Percentiles rank a stretch among this genome's conserved stretches.
phyloP scores from a whole-genome alignment of 1,140 invertebrate genomes.

The Amyelois transitella region DNA sequence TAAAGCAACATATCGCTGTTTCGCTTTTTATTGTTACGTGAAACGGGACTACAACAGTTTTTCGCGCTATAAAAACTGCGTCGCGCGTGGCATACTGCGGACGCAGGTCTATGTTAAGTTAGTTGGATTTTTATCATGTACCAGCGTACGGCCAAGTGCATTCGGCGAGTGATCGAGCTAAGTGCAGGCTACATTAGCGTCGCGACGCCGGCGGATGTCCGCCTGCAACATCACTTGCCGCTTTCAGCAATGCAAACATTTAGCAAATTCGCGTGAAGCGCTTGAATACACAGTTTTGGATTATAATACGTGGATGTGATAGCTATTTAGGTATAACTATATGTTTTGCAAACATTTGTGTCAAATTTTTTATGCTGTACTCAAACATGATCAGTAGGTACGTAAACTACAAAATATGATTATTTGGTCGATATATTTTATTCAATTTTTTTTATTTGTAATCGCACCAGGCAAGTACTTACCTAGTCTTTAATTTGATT shows the following conservation, averaged over 20 bases:
- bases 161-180: constrained; percentile 1
- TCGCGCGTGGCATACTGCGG: neutral
- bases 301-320: neutral
- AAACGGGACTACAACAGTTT: no score
- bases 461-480: no score
- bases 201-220: constrained; percentile 2
- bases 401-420: no score
- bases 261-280: neutral
- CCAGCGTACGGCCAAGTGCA: neutral
- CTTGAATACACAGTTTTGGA: neutral
- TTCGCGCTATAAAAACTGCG: neutral
- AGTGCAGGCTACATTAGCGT: neutral
- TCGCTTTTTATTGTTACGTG: no score
- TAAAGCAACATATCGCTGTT: no score
- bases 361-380: neutral
- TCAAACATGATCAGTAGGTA: no score
- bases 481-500: no score
- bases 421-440: no score
- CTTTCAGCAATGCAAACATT: constrained; percentile 4
- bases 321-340: no score
- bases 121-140: neutral
- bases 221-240: neutral
- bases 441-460: no score
- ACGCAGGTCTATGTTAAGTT: neutral
- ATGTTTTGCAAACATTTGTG: no score